Evolutionary conservation across 2,888 invertebrate species (phyloP), one percentile per base, ranked within the genome.

Genomic region (Apoderus coryli): DNA sequence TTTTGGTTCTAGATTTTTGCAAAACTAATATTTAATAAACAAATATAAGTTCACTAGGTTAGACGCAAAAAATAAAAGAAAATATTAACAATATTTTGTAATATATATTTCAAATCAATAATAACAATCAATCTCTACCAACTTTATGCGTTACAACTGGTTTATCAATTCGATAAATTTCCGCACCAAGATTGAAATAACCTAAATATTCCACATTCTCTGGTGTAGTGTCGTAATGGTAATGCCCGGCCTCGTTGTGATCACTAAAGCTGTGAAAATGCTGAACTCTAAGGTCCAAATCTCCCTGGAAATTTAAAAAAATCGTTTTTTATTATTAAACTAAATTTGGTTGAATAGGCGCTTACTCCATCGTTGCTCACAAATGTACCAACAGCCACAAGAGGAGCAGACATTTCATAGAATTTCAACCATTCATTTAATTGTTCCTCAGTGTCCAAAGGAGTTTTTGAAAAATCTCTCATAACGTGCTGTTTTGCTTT

Each of bases 201-300:
- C 82, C 95, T 49, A 84, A 69, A 61, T 98, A 93, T 52, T 82
- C 78, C 6, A 72, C 89, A n/a, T 55, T 64, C 5, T 75, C 76
- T 0, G 96, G 93, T 15, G 89, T 86, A 5, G 79, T 81, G 61
- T 98, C 96, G 54, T 77, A 77, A 62, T 98, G 96, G 63, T 96
- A 98, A 65, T 98, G 96, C 1, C 95, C 95, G 42, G 84, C 89
- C 63, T 79, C 76, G 34, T 77, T 79, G 54, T 76, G 76, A 49
- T 69, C 61, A 43, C 81, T 77, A 57, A 81, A 86, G 52, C 88
- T 88, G 60, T 96, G 96, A 57, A 95, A 95, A 63, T 96, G 96
- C 59, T 95, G 93, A 39, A 89, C 72, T 45, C 95, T 71, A 39
- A 96, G 67, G 61, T 92, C 89, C 53, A 89, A 60, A 12, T 35